These are phyloP conservation scores for Hyles lineata DNA, from an alignment of 2,888 invertebrate species.

Conservation along the genomic window DNA sequence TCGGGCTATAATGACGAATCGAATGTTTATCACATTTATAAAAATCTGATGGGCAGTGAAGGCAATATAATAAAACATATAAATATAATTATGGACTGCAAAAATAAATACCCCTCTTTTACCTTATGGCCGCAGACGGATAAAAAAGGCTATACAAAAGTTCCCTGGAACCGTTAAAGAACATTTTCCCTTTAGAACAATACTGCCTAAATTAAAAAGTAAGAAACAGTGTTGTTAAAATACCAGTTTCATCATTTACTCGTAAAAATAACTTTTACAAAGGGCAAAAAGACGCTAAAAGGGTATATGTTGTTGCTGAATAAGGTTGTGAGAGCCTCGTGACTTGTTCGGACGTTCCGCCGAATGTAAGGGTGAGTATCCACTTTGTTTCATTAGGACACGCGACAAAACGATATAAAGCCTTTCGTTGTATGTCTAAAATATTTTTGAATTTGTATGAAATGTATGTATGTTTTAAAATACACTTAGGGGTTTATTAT, in stretches of 20 bases:
- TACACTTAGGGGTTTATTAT: no score
- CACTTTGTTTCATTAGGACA: conserved; percentile 4
- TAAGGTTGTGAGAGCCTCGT: conserved; percentile 67
- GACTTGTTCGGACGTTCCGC: conserved; percentile 64
- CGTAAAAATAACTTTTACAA: conserved; percentile 55
- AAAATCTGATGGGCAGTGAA: no score
- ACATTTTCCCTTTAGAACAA: conserved; percentile 6
- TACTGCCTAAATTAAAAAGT: conserved; percentile 8
- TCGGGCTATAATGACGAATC: no score
- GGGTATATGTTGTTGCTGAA: conserved; percentile 53
- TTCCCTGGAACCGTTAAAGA: not conserved
- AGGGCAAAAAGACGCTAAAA: conserved; percentile 57
- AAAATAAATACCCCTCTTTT: no score
- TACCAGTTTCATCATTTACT: conserved; percentile 34
- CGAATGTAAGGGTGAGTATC: conserved; percentile 33
- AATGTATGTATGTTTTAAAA: no score
- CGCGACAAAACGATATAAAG: not conserved
- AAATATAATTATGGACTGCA: no score
- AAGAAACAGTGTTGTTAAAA: not conserved
- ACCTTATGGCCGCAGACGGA: no score
- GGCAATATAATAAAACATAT: no score
- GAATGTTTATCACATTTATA: no score
- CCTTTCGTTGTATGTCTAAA: not conserved
- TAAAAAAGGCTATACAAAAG: no score
- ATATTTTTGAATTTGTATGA: not conserved